Evolutionary conservation across 2,888 invertebrate genomes (phyloP).

Genomic region (Amphipoea oculea): DNA sequence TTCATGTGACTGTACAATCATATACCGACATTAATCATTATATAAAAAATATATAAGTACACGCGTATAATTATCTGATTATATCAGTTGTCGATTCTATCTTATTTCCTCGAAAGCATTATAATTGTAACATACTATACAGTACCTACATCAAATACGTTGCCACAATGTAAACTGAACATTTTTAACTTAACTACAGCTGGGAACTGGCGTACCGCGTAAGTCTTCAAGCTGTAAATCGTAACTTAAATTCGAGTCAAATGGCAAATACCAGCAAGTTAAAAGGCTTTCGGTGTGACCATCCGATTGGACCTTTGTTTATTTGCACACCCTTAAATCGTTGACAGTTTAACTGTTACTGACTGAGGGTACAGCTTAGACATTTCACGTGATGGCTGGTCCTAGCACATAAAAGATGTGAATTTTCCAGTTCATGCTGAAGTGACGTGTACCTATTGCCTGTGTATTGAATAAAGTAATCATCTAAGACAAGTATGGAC

Average conservation of each 20-base stretch:
- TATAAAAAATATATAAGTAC: neutral
- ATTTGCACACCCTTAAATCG: slow-evolving; percentile 48
- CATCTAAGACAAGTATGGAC: neutral
- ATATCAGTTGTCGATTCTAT: slow-evolving; percentile 36
- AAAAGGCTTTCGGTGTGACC: slow-evolving; percentile 61
- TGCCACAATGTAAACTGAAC: neutral
- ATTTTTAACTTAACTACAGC: neutral
- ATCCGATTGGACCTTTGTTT: slow-evolving; percentile 41
- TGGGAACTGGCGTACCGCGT: neutral
- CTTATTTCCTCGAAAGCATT: slow-evolving; percentile 26
- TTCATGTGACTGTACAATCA: slow-evolving; percentile 2
- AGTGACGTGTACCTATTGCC: neutral
- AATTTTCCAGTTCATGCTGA: neutral
- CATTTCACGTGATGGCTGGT: slow-evolving; percentile 11
- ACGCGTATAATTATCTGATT: slow-evolving; percentile 33
- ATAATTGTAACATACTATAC: neutral
- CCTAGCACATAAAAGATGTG: neutral
- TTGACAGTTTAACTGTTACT: slow-evolving; percentile 39
- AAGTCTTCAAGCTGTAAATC: slow-evolving; percentile 35
- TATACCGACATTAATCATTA: slow-evolving; percentile 8
- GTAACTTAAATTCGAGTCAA: slow-evolving; percentile 36
- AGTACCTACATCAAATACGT: neutral
- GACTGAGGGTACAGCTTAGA: slow-evolving; percentile 3
- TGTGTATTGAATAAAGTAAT: neutral
- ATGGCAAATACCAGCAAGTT: slow-evolving; percentile 47